Conservation (phyloP, 2,888 invertebrate genomes). For the Cetonia aurata region DNA sequence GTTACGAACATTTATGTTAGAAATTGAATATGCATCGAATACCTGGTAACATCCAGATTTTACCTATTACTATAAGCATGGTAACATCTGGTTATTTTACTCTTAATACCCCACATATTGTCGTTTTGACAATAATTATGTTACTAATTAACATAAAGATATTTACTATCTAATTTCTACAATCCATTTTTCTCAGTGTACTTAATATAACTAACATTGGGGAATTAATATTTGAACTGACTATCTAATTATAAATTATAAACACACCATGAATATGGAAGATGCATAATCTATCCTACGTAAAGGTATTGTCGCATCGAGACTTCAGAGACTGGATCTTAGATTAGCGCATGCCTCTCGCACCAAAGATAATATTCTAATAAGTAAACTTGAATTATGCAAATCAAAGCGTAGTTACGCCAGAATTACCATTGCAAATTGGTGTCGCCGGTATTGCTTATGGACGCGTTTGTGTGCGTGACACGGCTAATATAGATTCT, state of each 20-base stretch:
- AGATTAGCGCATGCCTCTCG: constrained; percentile 19
- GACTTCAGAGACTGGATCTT: constrained; percentile 11
- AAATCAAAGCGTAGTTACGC: constrained; percentile 22
- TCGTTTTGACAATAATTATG: too few species aligned
- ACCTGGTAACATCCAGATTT: too few species aligned
- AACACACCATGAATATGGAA: constrained; percentile 25
- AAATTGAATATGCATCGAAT: too few species aligned
- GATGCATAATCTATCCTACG: constrained; percentile 17
- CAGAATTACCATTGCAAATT: constrained; percentile 37
- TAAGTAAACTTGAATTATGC: constrained; percentile 39
- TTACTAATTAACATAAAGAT: too few species aligned
- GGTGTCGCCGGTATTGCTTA: constrained; percentile 15
- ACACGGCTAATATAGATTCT: too few species aligned
- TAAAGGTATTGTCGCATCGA: constrained; percentile 19
- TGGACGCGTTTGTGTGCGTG: background rate
- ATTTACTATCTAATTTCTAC: too few species aligned
- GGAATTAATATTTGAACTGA: background rate
- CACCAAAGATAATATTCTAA: constrained; percentile 35
- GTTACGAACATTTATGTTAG: too few species aligned
- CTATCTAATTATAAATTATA: background rate
- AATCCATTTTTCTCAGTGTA: too few species aligned
- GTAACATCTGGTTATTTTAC: too few species aligned
- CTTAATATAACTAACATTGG: too few species aligned
- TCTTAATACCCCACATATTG: too few species aligned
- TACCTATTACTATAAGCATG: too few species aligned